Evolutionary conservation across 2,797 vertebrate genomes (phyloP).

Genomic region (Cirrhinus molitorella): DNA sequence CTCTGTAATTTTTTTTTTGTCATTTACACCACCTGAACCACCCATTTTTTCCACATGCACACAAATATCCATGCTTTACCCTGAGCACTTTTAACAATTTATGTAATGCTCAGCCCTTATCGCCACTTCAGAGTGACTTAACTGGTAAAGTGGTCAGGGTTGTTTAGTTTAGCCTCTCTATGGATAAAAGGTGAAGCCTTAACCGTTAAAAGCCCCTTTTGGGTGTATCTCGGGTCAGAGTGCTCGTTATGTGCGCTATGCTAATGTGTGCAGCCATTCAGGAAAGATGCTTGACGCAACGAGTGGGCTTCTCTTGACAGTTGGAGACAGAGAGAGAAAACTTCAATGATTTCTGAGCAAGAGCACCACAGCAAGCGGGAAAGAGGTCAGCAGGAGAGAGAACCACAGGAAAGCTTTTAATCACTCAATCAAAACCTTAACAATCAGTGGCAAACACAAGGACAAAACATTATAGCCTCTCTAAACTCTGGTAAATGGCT

Average conservation of each 20-base stretch:
- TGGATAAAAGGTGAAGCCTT: constrained; percentile 44
- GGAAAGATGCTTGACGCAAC: neutral
- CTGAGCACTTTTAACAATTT: constrained; percentile 14
- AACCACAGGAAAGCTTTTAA: constrained; percentile 51
- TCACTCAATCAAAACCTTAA: constrained; percentile 52
- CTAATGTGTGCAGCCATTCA: constrained; percentile 28
- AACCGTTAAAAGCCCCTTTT: constrained; percentile 50
- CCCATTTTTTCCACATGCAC: neutral
- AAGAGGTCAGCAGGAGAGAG: constrained; percentile 35
- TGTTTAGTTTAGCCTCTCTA: constrained; percentile 18
- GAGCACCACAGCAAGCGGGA: constrained; percentile 24
- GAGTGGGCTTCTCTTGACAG: constrained; percentile 36
- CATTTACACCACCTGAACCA: constrained; percentile 48
- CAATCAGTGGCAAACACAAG: constrained; percentile 36
- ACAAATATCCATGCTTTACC: constrained; percentile 22
- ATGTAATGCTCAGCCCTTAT: constrained; percentile 4
- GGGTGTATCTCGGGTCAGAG: constrained; percentile 35
- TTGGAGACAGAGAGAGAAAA: constrained; percentile 38
- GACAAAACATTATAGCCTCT: constrained; percentile 33
- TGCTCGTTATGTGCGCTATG: constrained; percentile 34
- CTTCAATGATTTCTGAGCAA: constrained; percentile 41
- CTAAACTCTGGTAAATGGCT: constrained; percentile 44
- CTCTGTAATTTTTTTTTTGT: neutral
- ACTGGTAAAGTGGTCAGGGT: constrained; percentile 36
- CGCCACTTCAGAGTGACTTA: constrained; percentile 43